These are phyloP conservation scores for Xiphophorus couchianus DNA, from an alignment of 2,113 vertebrate genomes.

Conservation along the genomic window DNA sequence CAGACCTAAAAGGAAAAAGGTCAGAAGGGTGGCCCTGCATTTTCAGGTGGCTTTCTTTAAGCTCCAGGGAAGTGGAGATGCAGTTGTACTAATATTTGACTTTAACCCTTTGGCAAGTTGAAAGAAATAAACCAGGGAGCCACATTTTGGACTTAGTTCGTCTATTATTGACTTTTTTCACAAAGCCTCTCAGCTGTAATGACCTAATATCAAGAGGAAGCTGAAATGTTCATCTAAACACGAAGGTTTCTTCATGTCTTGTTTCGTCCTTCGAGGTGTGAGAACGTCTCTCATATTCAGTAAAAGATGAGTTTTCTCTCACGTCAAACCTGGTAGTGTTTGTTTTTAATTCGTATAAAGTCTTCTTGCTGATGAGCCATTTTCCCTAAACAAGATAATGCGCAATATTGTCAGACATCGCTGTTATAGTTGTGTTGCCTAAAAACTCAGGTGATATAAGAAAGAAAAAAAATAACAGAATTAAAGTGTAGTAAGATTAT, in stretches of 20 bases:
- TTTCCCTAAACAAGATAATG: too few species aligned
- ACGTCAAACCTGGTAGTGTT: constrained; percentile 38
- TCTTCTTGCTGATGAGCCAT: too few species aligned
- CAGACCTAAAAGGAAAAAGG: constrained; percentile 63
- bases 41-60: constrained; percentile 55
- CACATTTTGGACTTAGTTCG: constrained; percentile 62
- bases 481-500: too few species aligned
- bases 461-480: too few species aligned
- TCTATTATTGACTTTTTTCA: constrained; percentile 74
- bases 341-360: not conserved
- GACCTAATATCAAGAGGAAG: constrained; percentile 67
- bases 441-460: too few species aligned
- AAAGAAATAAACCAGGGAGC: constrained; percentile 66
- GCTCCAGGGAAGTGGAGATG: constrained; percentile 36
- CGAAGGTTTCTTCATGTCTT: constrained; percentile 24
- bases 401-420: too few species aligned
- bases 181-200: constrained; percentile 70
- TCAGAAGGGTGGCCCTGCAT: constrained; percentile 63
- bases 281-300: constrained; percentile 41
- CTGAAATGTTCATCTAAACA: too few species aligned
- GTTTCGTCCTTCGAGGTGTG: constrained; percentile 41
- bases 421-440: too few species aligned
- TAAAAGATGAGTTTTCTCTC: constrained; percentile 15
- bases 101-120: constrained; percentile 45
- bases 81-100: constrained; percentile 62